phyloP scores from a whole-genome alignment of 2,888 invertebrate species.

The Theodoxus fluviatilis region DNA sequence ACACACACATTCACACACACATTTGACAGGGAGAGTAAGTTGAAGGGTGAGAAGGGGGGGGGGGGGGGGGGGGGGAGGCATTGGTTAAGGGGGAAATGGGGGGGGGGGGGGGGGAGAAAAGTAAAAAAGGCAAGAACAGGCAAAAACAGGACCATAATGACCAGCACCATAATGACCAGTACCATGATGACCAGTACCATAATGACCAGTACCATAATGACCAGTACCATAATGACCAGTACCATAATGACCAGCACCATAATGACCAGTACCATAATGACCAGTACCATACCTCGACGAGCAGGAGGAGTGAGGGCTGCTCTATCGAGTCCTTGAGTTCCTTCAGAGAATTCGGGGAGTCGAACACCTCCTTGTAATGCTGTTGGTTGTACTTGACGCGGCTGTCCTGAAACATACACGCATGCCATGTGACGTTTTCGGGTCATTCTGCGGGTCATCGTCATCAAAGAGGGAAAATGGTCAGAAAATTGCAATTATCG shows the following conservation, averaged over 20 bases:
- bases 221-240: neutral
- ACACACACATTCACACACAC: conserved; percentile 9
- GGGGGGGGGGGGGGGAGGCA: no score
- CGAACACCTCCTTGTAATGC: conserved; percentile 80
- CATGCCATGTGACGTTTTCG: neutral
- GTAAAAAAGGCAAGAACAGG: no score
- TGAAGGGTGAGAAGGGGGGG: no score
- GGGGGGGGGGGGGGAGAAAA: no score
- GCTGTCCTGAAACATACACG: conserved; percentile 72
- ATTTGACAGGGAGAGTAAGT: no score
- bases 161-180: neutral
- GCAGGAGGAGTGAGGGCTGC: conserved; percentile 83
- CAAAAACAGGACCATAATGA: neutral
- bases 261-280: neutral
- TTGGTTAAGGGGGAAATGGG: no score
- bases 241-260: neutral
- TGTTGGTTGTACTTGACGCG: conserved; percentile 93
- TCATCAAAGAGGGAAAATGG: no score
- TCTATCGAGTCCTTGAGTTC: conserved; percentile 76
- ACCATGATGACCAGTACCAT: neutral
- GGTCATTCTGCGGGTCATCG: no score
- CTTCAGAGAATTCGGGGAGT: conserved; percentile 73
- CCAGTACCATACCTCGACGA: conserved; percentile 74
- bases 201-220: conserved; percentile 36
- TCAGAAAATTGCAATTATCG: no score